These are phyloP conservation scores for Onychomys arenicola DNA, from an alignment of 2,797 vertebrate species.

Conservation along the genomic window DNA sequence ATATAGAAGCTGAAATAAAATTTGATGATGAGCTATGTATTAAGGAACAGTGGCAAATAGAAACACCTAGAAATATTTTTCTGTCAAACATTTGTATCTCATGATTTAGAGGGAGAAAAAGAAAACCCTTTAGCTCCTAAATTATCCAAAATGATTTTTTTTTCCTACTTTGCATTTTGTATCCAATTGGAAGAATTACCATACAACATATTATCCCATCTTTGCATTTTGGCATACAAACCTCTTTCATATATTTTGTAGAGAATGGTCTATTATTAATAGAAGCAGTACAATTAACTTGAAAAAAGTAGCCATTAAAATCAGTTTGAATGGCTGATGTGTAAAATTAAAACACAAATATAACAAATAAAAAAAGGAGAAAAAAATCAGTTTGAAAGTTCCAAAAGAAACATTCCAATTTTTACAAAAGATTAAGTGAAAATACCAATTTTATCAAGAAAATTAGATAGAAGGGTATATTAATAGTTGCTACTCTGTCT, in stretches of 20 bases:
- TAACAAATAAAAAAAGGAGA: no score
- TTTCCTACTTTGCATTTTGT: not conserved
- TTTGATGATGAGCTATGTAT: conserved; percentile 42
- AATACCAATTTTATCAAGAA: conserved; percentile 31
- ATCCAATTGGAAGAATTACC: not conserved
- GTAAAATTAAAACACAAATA: no score
- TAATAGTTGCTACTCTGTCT: not conserved
- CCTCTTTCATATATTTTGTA: not conserved
- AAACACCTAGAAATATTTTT: conserved; percentile 46
- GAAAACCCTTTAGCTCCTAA: not conserved
- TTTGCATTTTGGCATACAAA: conserved; percentile 26
- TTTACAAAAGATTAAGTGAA: conserved; percentile 36
- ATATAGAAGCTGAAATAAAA: not conserved
- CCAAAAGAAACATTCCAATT: not conserved
- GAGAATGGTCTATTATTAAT: conserved; percentile 37
- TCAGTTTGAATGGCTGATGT: no score
- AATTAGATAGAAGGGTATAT: not conserved
- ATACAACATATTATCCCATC: not conserved
- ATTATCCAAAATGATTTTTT: conserved; percentile 11
- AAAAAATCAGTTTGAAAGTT: conserved; percentile 41
- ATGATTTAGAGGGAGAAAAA: conserved; percentile 37
- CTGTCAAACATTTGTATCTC: not conserved
- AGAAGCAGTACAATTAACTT: conserved; percentile 42
- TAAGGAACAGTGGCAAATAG: conserved; percentile 12
- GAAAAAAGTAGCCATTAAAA: not conserved